These are phyloP conservation scores for Eristalinus aeneus DNA, from an alignment of 2,888 invertebrate species.

Conservation along the genomic window DNA sequence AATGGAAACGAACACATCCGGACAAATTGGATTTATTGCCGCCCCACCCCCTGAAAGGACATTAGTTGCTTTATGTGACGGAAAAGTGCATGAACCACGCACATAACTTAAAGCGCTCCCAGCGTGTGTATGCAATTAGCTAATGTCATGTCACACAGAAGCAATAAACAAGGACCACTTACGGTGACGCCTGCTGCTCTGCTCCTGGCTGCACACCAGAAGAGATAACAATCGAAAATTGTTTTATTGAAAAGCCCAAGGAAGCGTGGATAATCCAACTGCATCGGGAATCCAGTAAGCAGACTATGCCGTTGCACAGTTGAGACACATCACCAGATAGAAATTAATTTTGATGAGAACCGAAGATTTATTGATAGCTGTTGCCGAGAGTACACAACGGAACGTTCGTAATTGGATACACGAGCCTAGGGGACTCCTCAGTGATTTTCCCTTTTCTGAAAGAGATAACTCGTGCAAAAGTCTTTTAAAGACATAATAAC, in stretches of 20 bases:
- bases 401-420: constrained; percentile 64
- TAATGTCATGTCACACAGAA: constrained; percentile 66
- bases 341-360: constrained; percentile 33
- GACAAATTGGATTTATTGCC: constrained; percentile 66
- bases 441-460: constrained; percentile 5
- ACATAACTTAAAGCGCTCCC: constrained; percentile 24
- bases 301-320: constrained; percentile 10
- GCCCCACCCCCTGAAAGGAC: constrained; percentile 25
- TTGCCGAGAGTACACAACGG: constrained; percentile 40
- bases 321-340: background rate
- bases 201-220: constrained; percentile 4
- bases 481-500: constrained; percentile 2
- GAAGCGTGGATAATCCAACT: constrained; percentile 74
- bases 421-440: constrained; percentile 20
- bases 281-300: constrained; percentile 72
- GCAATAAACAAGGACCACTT: constrained; percentile 61
- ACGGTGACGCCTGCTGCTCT: background rate
- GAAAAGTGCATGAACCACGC: constrained; percentile 58
- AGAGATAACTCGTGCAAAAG: background rate
- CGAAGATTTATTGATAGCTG: constrained; percentile 56
- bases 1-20: constrained; percentile 63
- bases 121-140: constrained; percentile 65
- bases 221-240: constrained; percentile 66
- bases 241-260: constrained; percentile 63
- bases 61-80: constrained; percentile 62